Evolutionary conservation across 2,888 invertebrate species (phyloP).

Genomic region (Agrotis segetum): DNA sequence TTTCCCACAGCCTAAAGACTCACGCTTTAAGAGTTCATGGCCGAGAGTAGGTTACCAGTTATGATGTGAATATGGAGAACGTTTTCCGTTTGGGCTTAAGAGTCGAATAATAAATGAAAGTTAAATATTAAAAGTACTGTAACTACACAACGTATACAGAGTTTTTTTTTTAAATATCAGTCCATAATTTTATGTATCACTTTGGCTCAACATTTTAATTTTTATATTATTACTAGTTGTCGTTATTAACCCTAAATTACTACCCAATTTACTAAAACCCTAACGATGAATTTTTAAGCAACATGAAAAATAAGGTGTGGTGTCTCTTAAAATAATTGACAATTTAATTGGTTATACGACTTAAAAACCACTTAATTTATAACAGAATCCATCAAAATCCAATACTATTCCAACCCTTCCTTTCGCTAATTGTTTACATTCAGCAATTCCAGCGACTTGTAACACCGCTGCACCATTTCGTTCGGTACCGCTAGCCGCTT

Average conservation of each 20-base stretch:
- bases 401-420: conserved; percentile 12
- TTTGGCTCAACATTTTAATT: too few species aligned
- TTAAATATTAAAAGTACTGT: too few species aligned
- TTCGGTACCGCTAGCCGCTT: conserved; percentile 15
- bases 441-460: conserved; percentile 37
- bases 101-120: too few species aligned
- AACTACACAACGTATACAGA: too few species aligned
- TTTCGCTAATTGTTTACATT: conserved; percentile 17
- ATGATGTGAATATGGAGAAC: neutral
- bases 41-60: too few species aligned
- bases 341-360: neutral
- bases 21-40: too few species aligned
- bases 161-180: too few species aligned
- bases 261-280: neutral
- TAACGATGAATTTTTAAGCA: neutral
- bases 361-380: conserved; percentile 1
- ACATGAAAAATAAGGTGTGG: neutral
- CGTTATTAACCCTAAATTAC: too few species aligned
- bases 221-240: too few species aligned
- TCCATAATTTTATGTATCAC: too few species aligned
- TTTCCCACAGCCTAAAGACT: too few species aligned
- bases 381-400: neutral
- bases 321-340: too few species aligned
- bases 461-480: conserved; percentile 26
- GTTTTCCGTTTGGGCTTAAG: neutral